Evolutionary conservation across 2,888 invertebrate genomes (phyloP).

Genomic region (Lydus trimaculatus): DNA sequence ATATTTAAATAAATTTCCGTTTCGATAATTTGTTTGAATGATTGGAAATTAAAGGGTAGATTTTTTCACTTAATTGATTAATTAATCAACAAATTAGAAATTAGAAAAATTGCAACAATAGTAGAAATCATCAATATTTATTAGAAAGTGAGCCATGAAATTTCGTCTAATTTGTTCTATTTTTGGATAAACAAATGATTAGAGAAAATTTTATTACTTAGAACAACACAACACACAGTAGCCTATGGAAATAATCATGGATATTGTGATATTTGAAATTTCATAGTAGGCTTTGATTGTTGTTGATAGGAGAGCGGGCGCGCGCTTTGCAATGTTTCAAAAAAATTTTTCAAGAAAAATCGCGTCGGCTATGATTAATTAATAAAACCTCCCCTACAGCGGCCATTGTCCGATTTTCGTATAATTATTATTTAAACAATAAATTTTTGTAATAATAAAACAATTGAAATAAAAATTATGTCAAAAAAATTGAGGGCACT

Average conservation of each 20-base stretch:
- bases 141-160: not conserved
- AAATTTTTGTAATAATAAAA: not conserved
- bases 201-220: not conserved
- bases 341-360: too few species aligned
- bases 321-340: not conserved
- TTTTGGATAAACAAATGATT: not conserved
- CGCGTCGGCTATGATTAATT: not conserved
- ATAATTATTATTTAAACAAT: not conserved
- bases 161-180: not conserved
- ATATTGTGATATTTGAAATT: not conserved
- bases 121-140: not conserved
- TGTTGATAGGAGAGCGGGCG: too few species aligned
- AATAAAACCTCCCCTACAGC: not conserved
- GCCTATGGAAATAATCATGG: not conserved
- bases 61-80: too few species aligned
- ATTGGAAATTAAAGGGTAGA: not conserved
- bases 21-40: not conserved
- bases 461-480: not conserved
- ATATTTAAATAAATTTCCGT: not conserved
- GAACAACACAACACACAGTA: too few species aligned
- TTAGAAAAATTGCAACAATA: too few species aligned
- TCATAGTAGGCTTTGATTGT: too few species aligned
- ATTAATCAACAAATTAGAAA: too few species aligned
- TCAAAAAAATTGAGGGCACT: conserved; percentile 2
- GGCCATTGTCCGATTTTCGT: not conserved